Percentiles rank a stretch among this genome's conserved stretches.
Conservation (phyloP, 1,140 invertebrate genomes). For the Lucilia sericata region DNA sequence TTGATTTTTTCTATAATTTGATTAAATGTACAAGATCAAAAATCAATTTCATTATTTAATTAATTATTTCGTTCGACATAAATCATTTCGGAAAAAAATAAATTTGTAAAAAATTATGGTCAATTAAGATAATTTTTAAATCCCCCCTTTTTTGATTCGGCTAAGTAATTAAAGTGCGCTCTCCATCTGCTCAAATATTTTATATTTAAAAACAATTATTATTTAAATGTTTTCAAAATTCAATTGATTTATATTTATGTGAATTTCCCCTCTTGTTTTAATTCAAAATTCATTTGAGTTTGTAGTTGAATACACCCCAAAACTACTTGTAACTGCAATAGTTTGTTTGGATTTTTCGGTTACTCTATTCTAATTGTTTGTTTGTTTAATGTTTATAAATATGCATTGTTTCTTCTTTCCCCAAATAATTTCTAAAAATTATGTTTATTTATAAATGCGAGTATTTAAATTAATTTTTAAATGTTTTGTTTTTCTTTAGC, state of each 20-base stretch:
- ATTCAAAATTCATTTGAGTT: not conserved
- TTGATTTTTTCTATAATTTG: not conserved
- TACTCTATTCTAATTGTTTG: not conserved
- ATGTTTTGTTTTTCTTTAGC: no score
- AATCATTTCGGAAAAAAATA: not conserved
- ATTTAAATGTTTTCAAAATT: not conserved
- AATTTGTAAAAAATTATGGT: not conserved
- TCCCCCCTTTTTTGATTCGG: no score
- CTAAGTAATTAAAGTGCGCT: not conserved
- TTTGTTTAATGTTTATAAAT: not conserved
- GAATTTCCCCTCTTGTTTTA: not conserved
- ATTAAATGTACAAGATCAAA: slow-evolving; percentile 8
- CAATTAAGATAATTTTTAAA: not conserved
- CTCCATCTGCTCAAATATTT: not conserved
- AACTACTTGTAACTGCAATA: not conserved
- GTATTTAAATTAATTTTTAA: no score
- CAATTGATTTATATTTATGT: not conserved
- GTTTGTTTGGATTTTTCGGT: no score
- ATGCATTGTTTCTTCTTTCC: not conserved
- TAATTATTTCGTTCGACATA: not conserved
- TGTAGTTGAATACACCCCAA: not conserved
- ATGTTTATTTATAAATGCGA: no score
- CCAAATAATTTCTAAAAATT: no score
- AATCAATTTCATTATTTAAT: slow-evolving; percentile 18
- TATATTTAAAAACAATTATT: not conserved